phyloP scores from a whole-genome alignment of 2,797 vertebrate species.

The Paratrypauchen microcephalus region DNA sequence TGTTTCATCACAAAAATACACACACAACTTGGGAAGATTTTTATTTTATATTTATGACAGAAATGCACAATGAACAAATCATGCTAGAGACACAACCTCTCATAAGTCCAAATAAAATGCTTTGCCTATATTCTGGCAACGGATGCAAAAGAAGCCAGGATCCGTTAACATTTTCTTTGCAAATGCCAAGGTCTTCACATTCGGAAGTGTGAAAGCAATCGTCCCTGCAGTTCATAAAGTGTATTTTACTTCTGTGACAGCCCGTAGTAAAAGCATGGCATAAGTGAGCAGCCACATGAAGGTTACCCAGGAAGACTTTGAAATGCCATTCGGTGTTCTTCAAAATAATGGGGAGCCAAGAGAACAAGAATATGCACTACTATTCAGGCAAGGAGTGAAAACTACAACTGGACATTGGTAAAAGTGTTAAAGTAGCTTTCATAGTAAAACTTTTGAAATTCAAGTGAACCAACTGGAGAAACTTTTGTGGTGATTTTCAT shows the following conservation, averaged over 20 bases:
- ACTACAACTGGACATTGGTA: background rate
- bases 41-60: conserved; percentile 10
- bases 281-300: conserved; percentile 20
- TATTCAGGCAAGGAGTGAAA: background rate
- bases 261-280: background rate
- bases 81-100: conserved; percentile 1
- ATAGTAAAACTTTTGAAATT: background rate
- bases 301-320: conserved; percentile 19
- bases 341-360: conserved; percentile 1
- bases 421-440: conserved; percentile 3
- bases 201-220: conserved; percentile 5
- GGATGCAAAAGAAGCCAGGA: conserved; percentile 1
- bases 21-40: conserved; percentile 7
- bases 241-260: conserved; percentile 26
- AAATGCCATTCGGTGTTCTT: conserved; percentile 8
- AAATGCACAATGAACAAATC: conserved; percentile 7
- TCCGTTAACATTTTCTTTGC: conserved; percentile 33
- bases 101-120: background rate
- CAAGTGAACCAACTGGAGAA: background rate
- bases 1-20: conserved; percentile 18
- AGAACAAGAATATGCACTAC: conserved; percentile 1
- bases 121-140: conserved; percentile 4
- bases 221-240: conserved; percentile 17
- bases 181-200: conserved; percentile 33
- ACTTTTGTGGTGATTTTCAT: background rate